Conservation (phyloP, 2,888 invertebrate genomes). For the Ephialtes manifestator region DNA sequence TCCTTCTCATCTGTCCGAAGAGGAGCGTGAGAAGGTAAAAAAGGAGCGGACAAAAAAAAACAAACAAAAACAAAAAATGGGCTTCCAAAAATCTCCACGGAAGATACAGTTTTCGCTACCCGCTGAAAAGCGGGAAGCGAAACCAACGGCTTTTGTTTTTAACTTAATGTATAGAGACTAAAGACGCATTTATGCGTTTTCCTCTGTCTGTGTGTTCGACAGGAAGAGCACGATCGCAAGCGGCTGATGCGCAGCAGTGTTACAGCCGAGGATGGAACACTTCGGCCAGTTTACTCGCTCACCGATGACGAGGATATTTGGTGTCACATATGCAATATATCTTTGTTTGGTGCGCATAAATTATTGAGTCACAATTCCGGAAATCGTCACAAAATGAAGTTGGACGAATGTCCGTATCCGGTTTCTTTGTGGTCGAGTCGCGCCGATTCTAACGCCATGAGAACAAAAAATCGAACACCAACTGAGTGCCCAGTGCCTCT, state of each 20-base stretch:
- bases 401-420: constrained; percentile 85
- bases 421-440: constrained; percentile 84
- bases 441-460: constrained; percentile 76
- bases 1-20: constrained; percentile 83
- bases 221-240: constrained; percentile 85
- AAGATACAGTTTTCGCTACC: constrained; percentile 43
- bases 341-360: constrained; percentile 84
- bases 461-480: constrained; percentile 68
- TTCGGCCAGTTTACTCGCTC: constrained; percentile 84
- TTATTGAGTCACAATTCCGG: constrained; percentile 84
- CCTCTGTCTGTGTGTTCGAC: constrained; percentile 62
- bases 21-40: constrained; percentile 85
- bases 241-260: constrained; percentile 85
- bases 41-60: constrained; percentile 10
- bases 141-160: constrained; percentile 8
- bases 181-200: constrained; percentile 40
- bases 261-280: constrained; percentile 84
- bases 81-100: constrained; percentile 32
- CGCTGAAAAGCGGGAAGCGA: neutral
- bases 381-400: constrained; percentile 84
- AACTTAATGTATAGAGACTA: neutral
- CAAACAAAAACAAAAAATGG: constrained; percentile 20
- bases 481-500: constrained; percentile 64
- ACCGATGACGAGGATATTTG: constrained; percentile 85
- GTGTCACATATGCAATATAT: constrained; percentile 85